Evolutionary conservation across 2,888 invertebrate genomes (phyloP).

Genomic region (Rhodophaea formosa): DNA sequence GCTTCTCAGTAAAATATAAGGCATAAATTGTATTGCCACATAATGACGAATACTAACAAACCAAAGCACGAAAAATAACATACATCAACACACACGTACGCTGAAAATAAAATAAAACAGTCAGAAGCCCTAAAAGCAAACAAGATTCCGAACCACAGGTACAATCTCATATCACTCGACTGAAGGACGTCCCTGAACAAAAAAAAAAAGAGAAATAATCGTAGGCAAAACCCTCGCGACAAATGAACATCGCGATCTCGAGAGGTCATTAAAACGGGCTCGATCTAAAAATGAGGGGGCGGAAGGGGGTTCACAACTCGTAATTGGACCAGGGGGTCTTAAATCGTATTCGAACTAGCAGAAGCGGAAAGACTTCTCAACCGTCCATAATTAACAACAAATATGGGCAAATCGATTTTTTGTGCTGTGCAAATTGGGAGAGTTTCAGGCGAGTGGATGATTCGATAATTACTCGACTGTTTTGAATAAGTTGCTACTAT

Average conservation of each 20-base stretch:
- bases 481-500: no score
- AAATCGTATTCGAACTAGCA: constrained; percentile 76
- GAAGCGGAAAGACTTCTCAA: constrained; percentile 78
- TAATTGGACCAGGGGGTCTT: constrained; percentile 79
- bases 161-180: constrained; percentile 22
- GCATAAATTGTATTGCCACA: no score
- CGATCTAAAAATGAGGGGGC: constrained; percentile 75
- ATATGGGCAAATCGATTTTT: constrained; percentile 80
- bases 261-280: constrained; percentile 80
- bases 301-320: constrained; percentile 75
- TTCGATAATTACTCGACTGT: not conserved
- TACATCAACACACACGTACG: not conserved
- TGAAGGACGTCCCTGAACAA: constrained; percentile 48
- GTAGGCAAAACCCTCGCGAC: constrained; percentile 75
- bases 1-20: no score
- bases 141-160: constrained; percentile 14
- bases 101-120: not conserved
- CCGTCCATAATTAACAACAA: constrained; percentile 80
- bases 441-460: constrained; percentile 31
- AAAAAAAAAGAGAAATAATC: constrained; percentile 72
- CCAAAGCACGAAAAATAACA: no score
- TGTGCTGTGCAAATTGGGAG: constrained; percentile 16
- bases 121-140: constrained; percentile 1
- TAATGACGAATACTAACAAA: no score
- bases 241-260: constrained; percentile 79